phyloP scores from a whole-genome alignment of 2,113 vertebrate genomes.

The Zosterops lateralis region DNA sequence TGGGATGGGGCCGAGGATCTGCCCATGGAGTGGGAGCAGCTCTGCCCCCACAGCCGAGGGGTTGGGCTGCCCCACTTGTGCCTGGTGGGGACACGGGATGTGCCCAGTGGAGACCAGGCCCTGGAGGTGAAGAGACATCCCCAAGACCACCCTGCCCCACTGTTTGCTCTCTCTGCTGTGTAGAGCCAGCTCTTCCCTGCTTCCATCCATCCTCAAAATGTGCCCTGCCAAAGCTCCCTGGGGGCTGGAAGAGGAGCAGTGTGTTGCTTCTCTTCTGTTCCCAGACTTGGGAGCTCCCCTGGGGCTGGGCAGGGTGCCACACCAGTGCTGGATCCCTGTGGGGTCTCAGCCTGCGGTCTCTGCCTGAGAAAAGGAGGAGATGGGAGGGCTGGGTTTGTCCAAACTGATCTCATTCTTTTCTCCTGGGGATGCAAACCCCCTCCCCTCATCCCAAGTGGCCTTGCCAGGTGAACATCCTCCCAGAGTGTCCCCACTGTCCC shows the following conservation, averaged over 20 bases:
- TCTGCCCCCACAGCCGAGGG: not conserved
- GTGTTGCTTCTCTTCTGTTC: not conserved
- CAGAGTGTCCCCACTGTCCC: not conserved
- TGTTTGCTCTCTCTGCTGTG: not conserved
- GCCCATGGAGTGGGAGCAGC: not conserved
- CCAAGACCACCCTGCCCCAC: not conserved
- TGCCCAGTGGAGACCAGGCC: not conserved
- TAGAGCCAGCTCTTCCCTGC: not conserved
- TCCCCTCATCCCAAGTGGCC: not conserved
- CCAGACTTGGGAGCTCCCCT: not conserved
- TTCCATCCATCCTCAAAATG: not conserved
- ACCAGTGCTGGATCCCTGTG: not conserved
- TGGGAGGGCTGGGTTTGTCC: not conserved
- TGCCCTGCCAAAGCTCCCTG: not conserved
- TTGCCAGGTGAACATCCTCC: fast-evolving
- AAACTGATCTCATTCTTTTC: not conserved
- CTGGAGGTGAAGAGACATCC: not conserved
- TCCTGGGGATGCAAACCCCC: not conserved
- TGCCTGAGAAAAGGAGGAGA: not conserved
- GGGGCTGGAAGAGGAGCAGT: not conserved
- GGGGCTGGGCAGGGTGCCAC: not conserved
- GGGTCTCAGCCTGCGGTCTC: not conserved
- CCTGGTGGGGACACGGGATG: fast-evolving
- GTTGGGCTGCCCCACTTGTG: not conserved
- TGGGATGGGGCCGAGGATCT: fast-evolving